Evolutionary conservation across 2,797 vertebrate species (phyloP).

Genomic region (Apodemus agrarius): DNA sequence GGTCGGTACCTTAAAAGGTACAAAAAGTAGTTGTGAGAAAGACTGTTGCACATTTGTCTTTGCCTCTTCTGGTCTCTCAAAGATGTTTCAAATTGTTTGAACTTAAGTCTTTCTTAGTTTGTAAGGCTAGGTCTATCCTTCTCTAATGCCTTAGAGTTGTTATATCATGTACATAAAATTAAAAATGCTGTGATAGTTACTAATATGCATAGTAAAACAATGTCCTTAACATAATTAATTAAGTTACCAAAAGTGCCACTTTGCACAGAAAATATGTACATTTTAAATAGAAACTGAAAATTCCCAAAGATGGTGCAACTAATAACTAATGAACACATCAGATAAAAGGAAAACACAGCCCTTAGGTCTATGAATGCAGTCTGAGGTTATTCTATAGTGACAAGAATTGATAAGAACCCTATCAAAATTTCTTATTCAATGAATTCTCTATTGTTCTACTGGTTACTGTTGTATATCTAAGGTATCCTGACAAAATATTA

Average conservation of each 20-base stretch:
- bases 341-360: neutral
- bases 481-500: neutral
- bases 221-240: constrained; percentile 83
- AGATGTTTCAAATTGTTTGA: neutral
- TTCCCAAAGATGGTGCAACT: neutral
- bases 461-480: constrained; percentile 61
- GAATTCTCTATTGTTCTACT: constrained; percentile 76
- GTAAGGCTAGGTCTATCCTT: neutral
- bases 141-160: constrained; percentile 64
- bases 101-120: constrained; percentile 5
- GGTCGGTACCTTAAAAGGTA: neutral
- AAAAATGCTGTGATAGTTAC: constrained; percentile 80
- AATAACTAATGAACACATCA: constrained; percentile 56
- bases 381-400: constrained; percentile 72
- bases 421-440: constrained; percentile 74
- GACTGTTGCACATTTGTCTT: neutral
- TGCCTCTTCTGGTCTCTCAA: constrained; percentile 2
- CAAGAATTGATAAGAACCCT: constrained; percentile 70
- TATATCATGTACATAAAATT: constrained; percentile 62
- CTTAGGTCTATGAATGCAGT: constrained; percentile 46
- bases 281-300: constrained; percentile 56
- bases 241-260: constrained; percentile 62
- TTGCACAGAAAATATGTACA: constrained; percentile 42
- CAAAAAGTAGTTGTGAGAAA: neutral
- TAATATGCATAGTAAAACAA: constrained; percentile 79